Evolutionary conservation across 2,113 vertebrate genomes (phyloP), one percentile per base, ranked within the genome.

Genomic region (Puma concolor): DNA sequence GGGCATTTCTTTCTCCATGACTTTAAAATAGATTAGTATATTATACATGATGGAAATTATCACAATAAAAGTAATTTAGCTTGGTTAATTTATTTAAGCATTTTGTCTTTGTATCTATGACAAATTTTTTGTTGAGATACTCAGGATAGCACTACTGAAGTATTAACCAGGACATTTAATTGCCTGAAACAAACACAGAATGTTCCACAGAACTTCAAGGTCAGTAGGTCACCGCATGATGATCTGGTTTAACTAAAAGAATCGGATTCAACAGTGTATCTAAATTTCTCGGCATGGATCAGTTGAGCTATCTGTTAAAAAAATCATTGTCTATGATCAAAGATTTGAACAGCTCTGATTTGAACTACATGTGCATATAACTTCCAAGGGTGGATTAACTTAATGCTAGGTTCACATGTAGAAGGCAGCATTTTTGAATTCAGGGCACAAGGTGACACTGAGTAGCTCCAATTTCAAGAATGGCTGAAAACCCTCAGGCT

Each of bases 381-480:
- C 80, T 95, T 87, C 80, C 21, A 84, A 74, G 33, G 67, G 38
- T 88, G 48, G 77, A 69, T 88, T 91, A 89, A 69, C 2, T 48
- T n/a, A 95, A 27, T 81, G 31, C 7, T 31, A 31, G 7, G 27
- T 83, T 85, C 80, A 91, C 19, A 52, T 63, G 71, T 31, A 76
- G 67, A 96, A 16, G 66, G 63, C 88, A 36, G 23, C 19, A 91
- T 82, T 97, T 74, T 76, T 92, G 80, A 95, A 96, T 96, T 96
- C 54, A 94, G 83, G 67, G 77, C 33, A 77, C 29, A 92, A 21
- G 41, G 44, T 94, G 69, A 93, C 77, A 76, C 2, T 29, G 71
- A 77, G 33, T 71, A 36, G 74, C 31, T 97, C 66, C 41, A 94
- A 71, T 96, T 98, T 97, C 95, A 96, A 88, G 95, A 94, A 95